phyloP scores from a whole-genome alignment of 2,113 vertebrate genomes.

The Prochilodus magdalenae region DNA sequence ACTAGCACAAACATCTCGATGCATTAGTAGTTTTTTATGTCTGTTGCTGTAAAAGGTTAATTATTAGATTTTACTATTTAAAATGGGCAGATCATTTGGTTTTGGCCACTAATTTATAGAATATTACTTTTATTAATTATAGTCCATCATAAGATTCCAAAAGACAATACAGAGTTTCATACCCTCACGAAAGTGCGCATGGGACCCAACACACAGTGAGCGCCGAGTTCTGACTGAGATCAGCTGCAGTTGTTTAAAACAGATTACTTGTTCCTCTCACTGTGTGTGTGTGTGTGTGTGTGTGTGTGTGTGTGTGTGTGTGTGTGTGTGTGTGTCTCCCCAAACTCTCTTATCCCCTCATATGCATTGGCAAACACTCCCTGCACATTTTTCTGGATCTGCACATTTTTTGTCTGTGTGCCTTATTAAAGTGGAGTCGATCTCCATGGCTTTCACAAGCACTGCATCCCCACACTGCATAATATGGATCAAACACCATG shows the following conservation, averaged over 20 bases:
- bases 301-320: not conserved
- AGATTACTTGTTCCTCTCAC: not conserved
- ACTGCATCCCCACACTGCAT: slow-evolving; percentile 10
- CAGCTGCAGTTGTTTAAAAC: slow-evolving; percentile 40
- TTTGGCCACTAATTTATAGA: too few species aligned
- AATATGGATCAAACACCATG: too few species aligned
- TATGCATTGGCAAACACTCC: not conserved
- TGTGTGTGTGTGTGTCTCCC: not conserved
- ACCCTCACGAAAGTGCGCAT: not conserved
- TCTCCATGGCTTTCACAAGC: not conserved
- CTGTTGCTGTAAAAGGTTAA: too few species aligned
- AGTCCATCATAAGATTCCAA: too few species aligned
- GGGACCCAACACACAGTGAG: not conserved
- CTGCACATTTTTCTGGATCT: not conserved
- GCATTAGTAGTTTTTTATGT: too few species aligned
- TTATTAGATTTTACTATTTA: too few species aligned
- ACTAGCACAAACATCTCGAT: too few species aligned
- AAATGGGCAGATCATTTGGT: too few species aligned
- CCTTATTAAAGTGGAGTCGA: not conserved
- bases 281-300: not conserved
- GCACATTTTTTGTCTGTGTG: not conserved
- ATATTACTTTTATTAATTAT: too few species aligned
- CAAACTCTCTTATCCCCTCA: not conserved
- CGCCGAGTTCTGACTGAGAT: not conserved
- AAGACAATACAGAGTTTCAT: too few species aligned